Conservation (phyloP, 2,797 vertebrate species). For the Dendrocincla tyrannina region DNA sequence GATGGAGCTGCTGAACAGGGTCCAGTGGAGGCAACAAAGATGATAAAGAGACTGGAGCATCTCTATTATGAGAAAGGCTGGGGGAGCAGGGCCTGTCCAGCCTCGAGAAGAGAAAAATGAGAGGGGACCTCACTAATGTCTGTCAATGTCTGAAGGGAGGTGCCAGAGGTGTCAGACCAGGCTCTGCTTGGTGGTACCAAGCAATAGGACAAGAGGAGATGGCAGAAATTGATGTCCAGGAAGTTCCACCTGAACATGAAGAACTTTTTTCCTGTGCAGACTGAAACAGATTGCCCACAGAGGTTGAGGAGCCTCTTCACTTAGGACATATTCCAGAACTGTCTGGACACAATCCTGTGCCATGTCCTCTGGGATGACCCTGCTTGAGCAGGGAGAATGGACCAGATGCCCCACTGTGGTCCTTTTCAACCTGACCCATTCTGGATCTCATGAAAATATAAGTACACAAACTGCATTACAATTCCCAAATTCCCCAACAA, state of each 20-base stretch:
- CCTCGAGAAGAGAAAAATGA: neutral
- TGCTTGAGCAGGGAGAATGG: neutral
- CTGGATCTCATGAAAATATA: neutral
- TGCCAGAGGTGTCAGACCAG: neutral
- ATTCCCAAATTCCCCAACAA: neutral
- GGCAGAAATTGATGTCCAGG: neutral
- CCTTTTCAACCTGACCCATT: neutral
- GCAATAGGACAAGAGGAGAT: neutral
- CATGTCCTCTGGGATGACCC: neutral
- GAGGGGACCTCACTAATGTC: neutral
- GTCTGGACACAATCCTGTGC: neutral
- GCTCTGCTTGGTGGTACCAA: neutral
- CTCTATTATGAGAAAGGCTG: neutral
- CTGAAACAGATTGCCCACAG: neutral
- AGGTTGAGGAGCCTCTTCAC: neutral
- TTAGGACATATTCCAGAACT: neutral
- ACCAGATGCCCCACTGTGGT: neutral
- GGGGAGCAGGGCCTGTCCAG: neutral
- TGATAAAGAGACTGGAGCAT: neutral
- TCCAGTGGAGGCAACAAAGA: neutral
- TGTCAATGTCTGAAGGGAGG: neutral
- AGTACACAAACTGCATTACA: neutral
- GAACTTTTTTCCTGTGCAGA: neutral
- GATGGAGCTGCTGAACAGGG: neutral
- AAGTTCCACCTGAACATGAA: neutral